Conservation (phyloP, 2,888 invertebrate genomes). For the Melanostoma mellinum region DNA sequence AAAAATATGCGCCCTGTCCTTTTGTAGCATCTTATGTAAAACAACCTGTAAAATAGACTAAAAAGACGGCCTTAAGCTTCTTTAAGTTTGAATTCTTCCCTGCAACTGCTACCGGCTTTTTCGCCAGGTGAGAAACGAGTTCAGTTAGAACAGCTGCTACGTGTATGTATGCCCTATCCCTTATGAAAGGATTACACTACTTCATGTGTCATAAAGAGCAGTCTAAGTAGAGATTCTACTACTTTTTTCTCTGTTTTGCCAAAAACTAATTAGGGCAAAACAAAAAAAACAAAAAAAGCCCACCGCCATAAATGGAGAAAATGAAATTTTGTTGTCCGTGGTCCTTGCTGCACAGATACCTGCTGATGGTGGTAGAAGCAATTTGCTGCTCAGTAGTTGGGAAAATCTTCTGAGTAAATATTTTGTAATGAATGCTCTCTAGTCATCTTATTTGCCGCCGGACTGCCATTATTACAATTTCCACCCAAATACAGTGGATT, state of each 20-base stretch:
- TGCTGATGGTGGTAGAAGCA: conserved; percentile 9
- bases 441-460: conserved; percentile 16
- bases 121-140: background rate
- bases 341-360: conserved; percentile 3
- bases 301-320: background rate
- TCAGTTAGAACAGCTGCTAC: conserved; percentile 22
- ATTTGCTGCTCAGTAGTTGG: conserved; percentile 38
- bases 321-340: conserved; percentile 27
- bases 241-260: background rate
- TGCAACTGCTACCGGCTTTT: conserved; percentile 15
- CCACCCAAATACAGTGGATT: background rate
- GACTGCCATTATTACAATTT: conserved; percentile 17
- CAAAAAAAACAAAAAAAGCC: conserved; percentile 13
- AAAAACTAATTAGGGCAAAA: conserved; percentile 35
- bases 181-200: conserved; percentile 55
- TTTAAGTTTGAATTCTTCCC: background rate
- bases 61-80: too few relatives aligned
- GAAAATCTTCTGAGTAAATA: conserved; percentile 44
- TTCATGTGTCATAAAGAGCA: conserved; percentile 40
- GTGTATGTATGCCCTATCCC: conserved; percentile 36
- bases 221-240: conserved; percentile 30
- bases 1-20: too few relatives aligned
- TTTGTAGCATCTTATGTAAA: too few relatives aligned
- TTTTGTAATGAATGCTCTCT: conserved; percentile 44
- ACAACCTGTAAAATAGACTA: background rate